phyloP scores from a whole-genome alignment of 2,888 invertebrate genomes.

The Lithophane socia region DNA sequence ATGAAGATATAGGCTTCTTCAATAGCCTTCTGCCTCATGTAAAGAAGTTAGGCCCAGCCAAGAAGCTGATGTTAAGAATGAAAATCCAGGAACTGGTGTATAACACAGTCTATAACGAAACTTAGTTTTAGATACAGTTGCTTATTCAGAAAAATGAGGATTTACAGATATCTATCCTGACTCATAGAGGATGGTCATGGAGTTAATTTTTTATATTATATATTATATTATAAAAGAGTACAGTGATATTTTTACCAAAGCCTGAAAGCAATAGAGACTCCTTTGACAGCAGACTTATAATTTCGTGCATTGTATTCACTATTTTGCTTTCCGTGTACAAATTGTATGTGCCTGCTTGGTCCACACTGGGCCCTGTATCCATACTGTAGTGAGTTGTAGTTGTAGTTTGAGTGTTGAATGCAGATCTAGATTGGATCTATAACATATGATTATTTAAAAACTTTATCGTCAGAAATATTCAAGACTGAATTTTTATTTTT shows the following conservation, averaged over 20 bases:
- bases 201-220: slow-evolving; percentile 4
- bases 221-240: neutral
- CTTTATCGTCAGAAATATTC: neutral
- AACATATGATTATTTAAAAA: neutral
- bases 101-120: slow-evolving; percentile 86
- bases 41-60: slow-evolving; percentile 85
- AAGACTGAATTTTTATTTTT: slow-evolving; percentile 28
- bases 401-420: slow-evolving; percentile 4
- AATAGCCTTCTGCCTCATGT: slow-evolving; percentile 87
- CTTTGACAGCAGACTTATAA: neutral
- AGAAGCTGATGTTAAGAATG: slow-evolving; percentile 87
- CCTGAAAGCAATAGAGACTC: slow-evolving; percentile 8
- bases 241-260: neutral
- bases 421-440: neutral
- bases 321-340: neutral
- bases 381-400: neutral
- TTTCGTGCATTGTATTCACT: neutral
- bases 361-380: neutral
- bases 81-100: slow-evolving; percentile 88
- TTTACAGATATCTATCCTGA: neutral
- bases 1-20: slow-evolving; percentile 88
- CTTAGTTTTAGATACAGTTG: slow-evolving; percentile 59
- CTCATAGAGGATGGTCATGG: neutral
- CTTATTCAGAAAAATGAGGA: slow-evolving; percentile 35
- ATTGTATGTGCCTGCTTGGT: neutral